These are phyloP conservation scores for Zeus faber DNA, from an alignment of 2,113 vertebrate genomes.

Conservation along the genomic window DNA sequence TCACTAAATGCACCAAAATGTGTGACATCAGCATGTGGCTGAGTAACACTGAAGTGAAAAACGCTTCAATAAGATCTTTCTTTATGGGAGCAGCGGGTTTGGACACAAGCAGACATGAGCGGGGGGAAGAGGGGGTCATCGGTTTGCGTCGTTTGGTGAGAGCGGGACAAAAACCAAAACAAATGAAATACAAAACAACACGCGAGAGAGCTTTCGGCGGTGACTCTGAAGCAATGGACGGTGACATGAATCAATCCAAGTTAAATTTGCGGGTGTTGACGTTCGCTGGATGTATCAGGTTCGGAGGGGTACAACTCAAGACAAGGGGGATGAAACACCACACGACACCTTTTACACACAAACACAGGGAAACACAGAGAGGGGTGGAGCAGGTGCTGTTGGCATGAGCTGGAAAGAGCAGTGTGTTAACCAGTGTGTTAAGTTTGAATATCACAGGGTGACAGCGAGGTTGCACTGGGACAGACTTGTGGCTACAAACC, in stretches of 20 bases:
- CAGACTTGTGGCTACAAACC: constrained; percentile 98
- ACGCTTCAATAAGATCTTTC: constrained; percentile 29
- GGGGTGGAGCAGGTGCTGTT: constrained; percentile 35
- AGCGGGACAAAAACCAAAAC: constrained; percentile 23
- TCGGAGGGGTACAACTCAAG: too few species aligned
- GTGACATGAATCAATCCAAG: too few species aligned
- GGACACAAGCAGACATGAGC: constrained; percentile 52
- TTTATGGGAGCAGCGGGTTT: constrained; percentile 34
- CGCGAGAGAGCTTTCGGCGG: constrained; percentile 22
- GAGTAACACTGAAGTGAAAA: constrained; percentile 30
- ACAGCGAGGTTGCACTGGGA: constrained; percentile 59
- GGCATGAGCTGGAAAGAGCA: constrained; percentile 52
- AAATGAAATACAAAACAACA: constrained; percentile 19
- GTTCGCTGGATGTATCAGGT: too few species aligned
- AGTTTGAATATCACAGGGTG: constrained; percentile 76
- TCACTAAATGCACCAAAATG: background rate
- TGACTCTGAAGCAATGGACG: constrained; percentile 33
- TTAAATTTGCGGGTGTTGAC: too few species aligned
- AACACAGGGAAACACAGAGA: constrained; percentile 29
- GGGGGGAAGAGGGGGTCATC: constrained; percentile 37
- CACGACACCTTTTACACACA: too few species aligned
- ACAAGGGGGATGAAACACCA: too few species aligned
- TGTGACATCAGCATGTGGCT: background rate
- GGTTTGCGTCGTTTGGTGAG: constrained; percentile 28
- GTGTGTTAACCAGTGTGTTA: constrained; percentile 80